Evolutionary conservation across 1,140 invertebrate genomes (phyloP).

Genomic region (Drosophila busckii): DNA sequence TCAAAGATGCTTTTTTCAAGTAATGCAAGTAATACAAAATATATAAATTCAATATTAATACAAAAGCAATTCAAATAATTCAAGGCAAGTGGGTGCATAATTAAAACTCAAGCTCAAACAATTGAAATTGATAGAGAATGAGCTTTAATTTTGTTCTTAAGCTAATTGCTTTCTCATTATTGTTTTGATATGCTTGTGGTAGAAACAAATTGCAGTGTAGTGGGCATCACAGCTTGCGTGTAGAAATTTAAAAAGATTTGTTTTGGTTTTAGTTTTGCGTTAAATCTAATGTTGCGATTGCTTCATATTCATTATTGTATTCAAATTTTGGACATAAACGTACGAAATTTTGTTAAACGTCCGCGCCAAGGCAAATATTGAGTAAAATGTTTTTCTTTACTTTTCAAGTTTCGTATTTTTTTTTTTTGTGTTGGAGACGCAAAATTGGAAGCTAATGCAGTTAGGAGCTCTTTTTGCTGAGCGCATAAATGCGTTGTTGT

Average conservation of each 20-base stretch:
- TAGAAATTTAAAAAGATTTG: constrained; percentile 12
- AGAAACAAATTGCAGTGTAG: neutral
- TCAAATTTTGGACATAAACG: constrained; percentile 13
- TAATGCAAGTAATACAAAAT: too few relatives aligned
- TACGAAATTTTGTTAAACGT: constrained; percentile 22
- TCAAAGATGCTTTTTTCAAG: too few relatives aligned
- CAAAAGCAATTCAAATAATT: too few relatives aligned
- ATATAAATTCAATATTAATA: too few relatives aligned
- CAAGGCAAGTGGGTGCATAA: too few relatives aligned
- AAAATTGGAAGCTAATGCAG: neutral
- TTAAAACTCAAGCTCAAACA: too few relatives aligned
- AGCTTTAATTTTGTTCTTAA: too few relatives aligned
- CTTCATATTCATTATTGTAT: too few relatives aligned
- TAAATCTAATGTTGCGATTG: constrained; percentile 2
- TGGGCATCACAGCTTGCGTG: constrained; percentile 5
- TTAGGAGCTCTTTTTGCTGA: constrained; percentile 42
- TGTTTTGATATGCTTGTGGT: neutral
- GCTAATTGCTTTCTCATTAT: neutral
- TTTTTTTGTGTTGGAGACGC: too few relatives aligned
- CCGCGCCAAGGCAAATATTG: constrained; percentile 1
- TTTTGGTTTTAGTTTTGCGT: neutral
- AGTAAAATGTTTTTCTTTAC: neutral
- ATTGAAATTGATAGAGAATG: too few relatives aligned
- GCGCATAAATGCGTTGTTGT: constrained; percentile 32
- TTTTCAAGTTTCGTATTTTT: neutral